A percentile compares a stretch with the other conserved stretches of the same genome.
phyloP scores from a whole-genome alignment of 1,140 invertebrate species.

The Lysiphlebus fabarum region DNA sequence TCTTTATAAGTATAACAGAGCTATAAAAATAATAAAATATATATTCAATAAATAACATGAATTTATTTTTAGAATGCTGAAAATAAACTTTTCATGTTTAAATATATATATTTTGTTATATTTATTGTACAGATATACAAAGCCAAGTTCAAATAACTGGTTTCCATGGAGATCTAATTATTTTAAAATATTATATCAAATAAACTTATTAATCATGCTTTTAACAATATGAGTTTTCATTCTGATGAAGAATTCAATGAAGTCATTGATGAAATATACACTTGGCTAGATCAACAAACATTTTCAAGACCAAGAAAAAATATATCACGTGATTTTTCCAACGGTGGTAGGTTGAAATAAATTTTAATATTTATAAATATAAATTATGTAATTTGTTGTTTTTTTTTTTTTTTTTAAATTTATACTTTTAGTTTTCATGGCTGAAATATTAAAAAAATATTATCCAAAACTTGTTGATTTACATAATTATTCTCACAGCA shows the following conservation, averaged over 20 bases:
- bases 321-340: slow-evolving; percentile 69
- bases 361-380: slow-evolving; percentile 2
- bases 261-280: slow-evolving; percentile 52
- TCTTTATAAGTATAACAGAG: too few relatives aligned
- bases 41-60: too few relatives aligned
- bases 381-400: slow-evolving; percentile 7
- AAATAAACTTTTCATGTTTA: too few relatives aligned
- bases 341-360: slow-evolving; percentile 60
- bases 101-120: too few relatives aligned
- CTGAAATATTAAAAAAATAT: slow-evolving; percentile 69
- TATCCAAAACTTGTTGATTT: slow-evolving; percentile 71
- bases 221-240: slow-evolving; percentile 20
- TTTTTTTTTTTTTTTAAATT: not conserved
- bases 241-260: slow-evolving; percentile 27
- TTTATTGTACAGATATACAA: too few relatives aligned
- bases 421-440: slow-evolving; percentile 63
- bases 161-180: slow-evolving; percentile 4
- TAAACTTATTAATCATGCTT: not conserved
- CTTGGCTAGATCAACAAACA: slow-evolving; percentile 66
- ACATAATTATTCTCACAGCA: slow-evolving; percentile 70
- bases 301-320: slow-evolving; percentile 65
- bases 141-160: slow-evolving; percentile 16
- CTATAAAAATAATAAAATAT: too few relatives aligned
- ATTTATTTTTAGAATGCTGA: too few relatives aligned
- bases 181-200: not conserved